Percentiles rank a stretch among this genome's conserved stretches.
Evolutionary conservation across 1,140 invertebrate genomes (phyloP).

Genomic region (Lanistes nyassanus): DNA sequence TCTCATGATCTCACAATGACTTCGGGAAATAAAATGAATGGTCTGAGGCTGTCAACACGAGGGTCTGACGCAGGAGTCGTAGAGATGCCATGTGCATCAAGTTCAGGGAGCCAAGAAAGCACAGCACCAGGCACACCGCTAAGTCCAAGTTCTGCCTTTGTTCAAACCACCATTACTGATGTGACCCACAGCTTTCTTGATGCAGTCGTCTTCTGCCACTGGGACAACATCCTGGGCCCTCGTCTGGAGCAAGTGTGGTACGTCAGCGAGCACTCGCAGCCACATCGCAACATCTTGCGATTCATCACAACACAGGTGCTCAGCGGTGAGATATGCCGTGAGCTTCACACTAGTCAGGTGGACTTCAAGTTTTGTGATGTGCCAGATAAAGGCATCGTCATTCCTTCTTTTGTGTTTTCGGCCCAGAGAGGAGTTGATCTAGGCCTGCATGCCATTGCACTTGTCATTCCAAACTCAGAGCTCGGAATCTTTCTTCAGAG

Average conservation of each 20-base stretch:
- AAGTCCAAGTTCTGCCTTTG: conserved; percentile 51
- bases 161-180: conserved; percentile 37
- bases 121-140: conserved; percentile 28
- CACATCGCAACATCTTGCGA: conserved; percentile 34
- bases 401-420: conserved; percentile 55
- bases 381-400: conserved; percentile 44
- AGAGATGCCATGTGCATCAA: conserved; percentile 15
- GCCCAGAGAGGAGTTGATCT: conserved; percentile 41
- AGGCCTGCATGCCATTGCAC: conserved; percentile 49
- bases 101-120: not conserved
- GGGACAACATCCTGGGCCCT: conserved; percentile 62
- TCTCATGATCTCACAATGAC: conserved; percentile 27
- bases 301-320: conserved; percentile 52
- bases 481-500: conserved; percentile 39
- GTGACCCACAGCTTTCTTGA: conserved; percentile 43
- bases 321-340: conserved; percentile 56
- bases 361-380: conserved; percentile 55
- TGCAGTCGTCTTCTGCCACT: conserved; percentile 50
- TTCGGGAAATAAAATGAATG: conserved; percentile 16
- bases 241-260: conserved; percentile 55
- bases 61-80: conserved; percentile 32
- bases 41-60: conserved; percentile 29
- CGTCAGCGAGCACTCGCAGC: conserved; percentile 30
- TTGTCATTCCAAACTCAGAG: conserved; percentile 50
- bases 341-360: conserved; percentile 42